These are phyloP conservation scores for Simalia tracyae DNA, from an alignment of 2,797 vertebrate species.

Conservation along the genomic window DNA sequence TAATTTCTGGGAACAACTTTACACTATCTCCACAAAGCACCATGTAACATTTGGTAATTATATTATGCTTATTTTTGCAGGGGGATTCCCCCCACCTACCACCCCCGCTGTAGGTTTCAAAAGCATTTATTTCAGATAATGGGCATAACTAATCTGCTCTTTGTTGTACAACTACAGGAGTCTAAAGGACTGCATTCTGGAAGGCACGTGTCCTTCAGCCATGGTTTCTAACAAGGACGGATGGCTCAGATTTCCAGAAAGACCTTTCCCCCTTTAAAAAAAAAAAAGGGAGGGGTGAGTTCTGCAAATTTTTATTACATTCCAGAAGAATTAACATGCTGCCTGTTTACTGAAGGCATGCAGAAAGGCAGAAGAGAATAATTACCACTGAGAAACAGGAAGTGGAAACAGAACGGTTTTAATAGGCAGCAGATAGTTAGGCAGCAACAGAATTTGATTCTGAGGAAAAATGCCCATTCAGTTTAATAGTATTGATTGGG, in stretches of 20 bases:
- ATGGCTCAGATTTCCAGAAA: not conserved
- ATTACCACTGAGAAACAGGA: not conserved
- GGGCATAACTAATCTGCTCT: slow-evolving; percentile 8
- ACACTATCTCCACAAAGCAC: slow-evolving; percentile 16
- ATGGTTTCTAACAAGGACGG: not conserved
- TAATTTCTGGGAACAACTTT: slow-evolving; percentile 33
- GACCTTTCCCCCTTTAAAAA: not conserved
- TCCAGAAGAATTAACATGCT: not conserved
- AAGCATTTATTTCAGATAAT: not conserved
- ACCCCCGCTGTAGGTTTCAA: slow-evolving; percentile 1
- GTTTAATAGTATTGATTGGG: not conserved
- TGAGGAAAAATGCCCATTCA: not conserved
- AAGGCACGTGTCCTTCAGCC: not conserved
- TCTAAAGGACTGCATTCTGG: not conserved
- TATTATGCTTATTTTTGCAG: slow-evolving; percentile 17
- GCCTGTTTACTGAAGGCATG: not conserved
- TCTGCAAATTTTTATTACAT: not conserved
- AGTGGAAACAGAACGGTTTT: not conserved
- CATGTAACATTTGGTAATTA: slow-evolving; percentile 22
- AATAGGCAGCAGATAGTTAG: not conserved
- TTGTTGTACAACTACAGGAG: not conserved
- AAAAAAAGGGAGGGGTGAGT: not conserved
- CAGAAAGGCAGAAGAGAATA: not conserved
- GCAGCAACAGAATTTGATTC: not conserved
- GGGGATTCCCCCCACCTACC: not conserved